Percentiles rank a stretch among this genome's conserved stretches.
phyloP scores from a whole-genome alignment of 2,797 vertebrate species.

The Acrossocheilus wenchowensis region DNA sequence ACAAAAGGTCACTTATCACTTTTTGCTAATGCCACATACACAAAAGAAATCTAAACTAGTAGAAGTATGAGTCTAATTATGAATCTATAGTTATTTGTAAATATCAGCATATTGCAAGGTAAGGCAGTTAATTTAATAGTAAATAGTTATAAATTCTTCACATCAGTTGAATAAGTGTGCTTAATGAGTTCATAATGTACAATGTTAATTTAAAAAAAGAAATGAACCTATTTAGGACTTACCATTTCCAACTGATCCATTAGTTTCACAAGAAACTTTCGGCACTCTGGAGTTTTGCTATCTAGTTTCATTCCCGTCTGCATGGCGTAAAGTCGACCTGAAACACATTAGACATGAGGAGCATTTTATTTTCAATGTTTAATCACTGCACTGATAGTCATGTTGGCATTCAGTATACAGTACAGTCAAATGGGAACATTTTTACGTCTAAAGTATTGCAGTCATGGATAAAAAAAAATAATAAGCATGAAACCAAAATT shows the following conservation, averaged over 20 bases:
- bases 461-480: no score
- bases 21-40: constrained; percentile 6
- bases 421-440: neutral
- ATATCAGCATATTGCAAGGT: neutral
- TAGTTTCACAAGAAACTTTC: constrained; percentile 93
- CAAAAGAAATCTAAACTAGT: neutral
- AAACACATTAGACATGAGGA: constrained; percentile 11
- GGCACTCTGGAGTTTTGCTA: constrained; percentile 93
- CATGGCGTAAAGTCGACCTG: constrained; percentile 96
- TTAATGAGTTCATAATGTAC: neutral
- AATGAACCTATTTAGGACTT: constrained; percentile 9
- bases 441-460: no score
- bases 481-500: no score
- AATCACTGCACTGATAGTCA: neutral
- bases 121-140: neutral
- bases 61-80: neutral
- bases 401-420: no score
- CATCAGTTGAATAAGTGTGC: neutral
- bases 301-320: constrained; percentile 98
- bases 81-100: neutral
- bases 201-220: neutral
- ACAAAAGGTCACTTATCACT: constrained; percentile 24
- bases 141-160: neutral
- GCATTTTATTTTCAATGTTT: neutral
- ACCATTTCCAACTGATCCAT: constrained; percentile 98